A percentile compares a stretch with the other conserved stretches of the same genome.
Evolutionary conservation across 2,113 vertebrate species (phyloP).

Genomic region (Barbus barbus): DNA sequence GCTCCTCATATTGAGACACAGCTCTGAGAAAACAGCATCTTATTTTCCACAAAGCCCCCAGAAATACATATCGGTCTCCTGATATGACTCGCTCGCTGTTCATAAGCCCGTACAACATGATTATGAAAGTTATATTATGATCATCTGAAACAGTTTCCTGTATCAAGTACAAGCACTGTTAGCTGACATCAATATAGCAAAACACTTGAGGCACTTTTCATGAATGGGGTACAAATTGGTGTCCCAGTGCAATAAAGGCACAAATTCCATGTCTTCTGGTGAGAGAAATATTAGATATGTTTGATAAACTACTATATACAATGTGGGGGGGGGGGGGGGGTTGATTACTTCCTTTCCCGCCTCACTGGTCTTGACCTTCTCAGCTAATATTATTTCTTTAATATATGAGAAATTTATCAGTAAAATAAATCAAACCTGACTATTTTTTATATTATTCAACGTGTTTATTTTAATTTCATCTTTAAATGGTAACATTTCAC

Average conservation of each 20-base stretch:
- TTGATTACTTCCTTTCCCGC: background rate
- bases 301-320: background rate
- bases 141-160: background rate
- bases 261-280: too few species aligned
- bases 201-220: background rate
- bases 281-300: too few species aligned
- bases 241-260: background rate
- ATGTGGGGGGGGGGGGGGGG: too few species aligned
- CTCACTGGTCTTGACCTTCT: background rate
- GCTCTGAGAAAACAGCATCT: background rate
- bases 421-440: too few species aligned
- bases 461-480: too few species aligned
- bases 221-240: background rate
- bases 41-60: background rate
- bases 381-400: too few species aligned
- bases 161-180: background rate
- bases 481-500: too few species aligned
- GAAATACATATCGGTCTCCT: background rate
- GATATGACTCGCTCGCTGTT: background rate
- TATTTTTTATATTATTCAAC: too few species aligned
- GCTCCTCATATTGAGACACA: background rate
- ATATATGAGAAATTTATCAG: too few species aligned
- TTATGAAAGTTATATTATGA: background rate
- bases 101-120: background rate
- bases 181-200: background rate